phyloP scores from a whole-genome alignment of 2,113 vertebrate genomes.

The Pogona vitticeps region DNA sequence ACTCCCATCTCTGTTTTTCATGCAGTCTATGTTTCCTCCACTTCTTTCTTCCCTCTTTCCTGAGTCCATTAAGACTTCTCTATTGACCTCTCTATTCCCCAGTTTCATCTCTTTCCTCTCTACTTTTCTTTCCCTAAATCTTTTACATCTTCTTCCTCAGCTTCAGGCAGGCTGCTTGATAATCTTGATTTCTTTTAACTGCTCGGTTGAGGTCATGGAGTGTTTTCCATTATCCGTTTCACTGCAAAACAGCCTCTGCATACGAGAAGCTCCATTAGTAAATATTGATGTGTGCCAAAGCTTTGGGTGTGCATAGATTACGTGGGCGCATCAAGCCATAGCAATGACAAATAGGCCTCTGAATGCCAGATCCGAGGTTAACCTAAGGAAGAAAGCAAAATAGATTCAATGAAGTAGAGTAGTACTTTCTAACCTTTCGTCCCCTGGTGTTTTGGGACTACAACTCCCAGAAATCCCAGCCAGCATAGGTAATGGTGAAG shows the following conservation, averaged over 20 bases:
- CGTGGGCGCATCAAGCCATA: neutral
- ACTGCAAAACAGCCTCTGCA: neutral
- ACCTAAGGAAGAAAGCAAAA: neutral
- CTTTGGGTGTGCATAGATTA: constrained; percentile 17
- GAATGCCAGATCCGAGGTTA: neutral
- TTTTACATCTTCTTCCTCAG: neutral
- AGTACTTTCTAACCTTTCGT: too few species aligned
- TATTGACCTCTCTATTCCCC: neutral
- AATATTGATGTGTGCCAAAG: neutral
- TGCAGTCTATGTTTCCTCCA: neutral
- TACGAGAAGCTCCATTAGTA: neutral
- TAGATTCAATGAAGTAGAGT: neutral
- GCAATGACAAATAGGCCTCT: constrained; percentile 5
- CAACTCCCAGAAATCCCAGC: too few species aligned
- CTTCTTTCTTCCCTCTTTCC: neutral
- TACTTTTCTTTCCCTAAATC: neutral
- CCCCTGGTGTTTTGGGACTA: too few species aligned
- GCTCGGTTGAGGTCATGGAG: constrained; percentile 53
- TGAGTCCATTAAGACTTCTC: neutral
- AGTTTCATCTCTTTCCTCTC: neutral
- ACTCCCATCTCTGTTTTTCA: too few species aligned
- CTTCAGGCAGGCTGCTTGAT: neutral
- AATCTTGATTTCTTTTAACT: constrained; percentile 53
- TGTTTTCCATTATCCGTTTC: constrained; percentile 8
- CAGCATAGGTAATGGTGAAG: too few species aligned